Conservation (phyloP, 2,113 vertebrate species). For the Phaethornis superciliosus region DNA sequence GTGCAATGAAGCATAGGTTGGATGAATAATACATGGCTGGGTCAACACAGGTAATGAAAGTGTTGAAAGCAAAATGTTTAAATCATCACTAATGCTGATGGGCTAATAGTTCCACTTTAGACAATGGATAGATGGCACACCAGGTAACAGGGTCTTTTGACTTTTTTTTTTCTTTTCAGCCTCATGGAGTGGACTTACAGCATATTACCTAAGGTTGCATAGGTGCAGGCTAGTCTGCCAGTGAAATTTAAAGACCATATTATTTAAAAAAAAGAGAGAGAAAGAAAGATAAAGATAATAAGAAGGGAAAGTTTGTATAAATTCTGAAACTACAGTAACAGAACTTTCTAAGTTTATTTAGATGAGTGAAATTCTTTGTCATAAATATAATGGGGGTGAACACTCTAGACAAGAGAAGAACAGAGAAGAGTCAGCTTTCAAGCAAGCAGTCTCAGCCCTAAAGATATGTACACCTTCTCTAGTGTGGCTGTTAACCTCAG, state of each 20-base stretch:
- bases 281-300: background rate
- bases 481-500: background rate
- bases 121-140: background rate
- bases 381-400: background rate
- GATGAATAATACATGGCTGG: slow-evolving; percentile 60
- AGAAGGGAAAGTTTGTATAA: background rate
- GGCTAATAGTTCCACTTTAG: slow-evolving; percentile 28
- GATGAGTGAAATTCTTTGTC: background rate
- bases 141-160: background rate
- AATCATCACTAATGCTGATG: slow-evolving; percentile 54
- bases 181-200: background rate
- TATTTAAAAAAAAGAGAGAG: background rate
- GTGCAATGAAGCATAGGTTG: slow-evolving; percentile 45
- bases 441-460: background rate
- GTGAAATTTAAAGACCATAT: background rate
- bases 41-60: slow-evolving; percentile 66
- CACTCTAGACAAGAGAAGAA: background rate
- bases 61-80: slow-evolving; percentile 52
- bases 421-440: background rate
- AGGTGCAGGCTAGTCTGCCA: background rate
- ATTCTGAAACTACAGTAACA: background rate
- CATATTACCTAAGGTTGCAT: background rate
- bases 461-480: background rate
- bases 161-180: background rate
- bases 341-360: background rate